These are phyloP conservation scores for Carcinoscorpius rotundicauda DNA, from an alignment of 1,140 invertebrate species.

Conservation along the genomic window DNA sequence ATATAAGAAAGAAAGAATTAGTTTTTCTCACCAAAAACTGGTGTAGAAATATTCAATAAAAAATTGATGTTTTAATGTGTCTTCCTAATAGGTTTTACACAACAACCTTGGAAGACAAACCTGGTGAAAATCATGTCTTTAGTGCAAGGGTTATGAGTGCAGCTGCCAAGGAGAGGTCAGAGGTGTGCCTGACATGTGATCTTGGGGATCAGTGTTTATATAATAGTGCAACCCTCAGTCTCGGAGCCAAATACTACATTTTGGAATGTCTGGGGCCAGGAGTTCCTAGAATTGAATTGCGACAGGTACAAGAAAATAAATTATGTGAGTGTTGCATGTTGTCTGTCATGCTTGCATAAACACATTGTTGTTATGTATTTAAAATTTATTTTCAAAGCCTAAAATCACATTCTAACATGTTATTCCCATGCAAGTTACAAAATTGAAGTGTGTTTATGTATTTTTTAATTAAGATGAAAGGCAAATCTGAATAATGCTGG, in stretches of 20 bases:
- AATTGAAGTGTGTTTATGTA: too few species aligned
- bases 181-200: conserved; percentile 31
- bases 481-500: too few species aligned
- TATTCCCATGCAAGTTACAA: too few species aligned
- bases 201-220: conserved; percentile 30
- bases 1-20: too few species aligned
- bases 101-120: conserved; percentile 43
- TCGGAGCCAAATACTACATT: conserved; percentile 52
- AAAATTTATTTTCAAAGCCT: too few species aligned
- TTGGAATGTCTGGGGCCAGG: conserved; percentile 74
- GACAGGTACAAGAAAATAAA: conserved; percentile 37
- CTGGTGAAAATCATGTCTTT: conserved; percentile 31
- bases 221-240: conserved; percentile 48
- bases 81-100: conserved; percentile 21
- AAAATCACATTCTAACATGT: too few species aligned
- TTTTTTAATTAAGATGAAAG: too few species aligned
- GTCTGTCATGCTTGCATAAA: conserved; percentile 23
- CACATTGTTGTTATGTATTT: too few species aligned
- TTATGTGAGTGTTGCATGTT: conserved; percentile 23
- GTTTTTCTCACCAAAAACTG: too few species aligned
- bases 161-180: conserved; percentile 37
- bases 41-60: conserved; percentile 26
- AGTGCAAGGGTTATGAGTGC: conserved; percentile 33
- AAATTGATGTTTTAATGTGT: too few species aligned
- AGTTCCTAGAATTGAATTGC: conserved; percentile 56